Evolutionary conservation across 2,797 vertebrate species (phyloP), one percentile per base, ranked within the genome.

Genomic region (Erithacus rubecula): DNA sequence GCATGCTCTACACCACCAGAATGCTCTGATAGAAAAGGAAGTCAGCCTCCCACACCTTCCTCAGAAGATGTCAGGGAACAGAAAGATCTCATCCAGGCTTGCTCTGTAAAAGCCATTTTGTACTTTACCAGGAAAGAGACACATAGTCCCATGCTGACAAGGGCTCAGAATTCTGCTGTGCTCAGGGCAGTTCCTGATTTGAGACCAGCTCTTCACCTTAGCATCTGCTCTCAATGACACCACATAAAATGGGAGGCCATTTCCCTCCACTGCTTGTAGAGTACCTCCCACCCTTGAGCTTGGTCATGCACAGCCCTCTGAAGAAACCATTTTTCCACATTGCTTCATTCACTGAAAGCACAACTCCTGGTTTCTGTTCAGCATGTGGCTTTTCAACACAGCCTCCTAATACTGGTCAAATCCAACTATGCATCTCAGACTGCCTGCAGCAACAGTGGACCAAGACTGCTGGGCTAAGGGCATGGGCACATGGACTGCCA

Each of bases 401-500:
- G 49, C 32, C 44, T 22, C 17, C 47, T 76, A 69, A 6, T 12
- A 43, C 18, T 41, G 74, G 15, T 47, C 62, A 93, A 36, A 59
- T 49, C 29, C 49, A 80, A 3, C n/a, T 55, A 60, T 29, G 32
- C 67, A 77, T n/a, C 53, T 87, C 49, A 39, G 59, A 49, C 21
- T 75, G 60, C 30, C 51, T 85, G 36, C 53, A 87, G 36, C 53
- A 83, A 62, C 39, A 80, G 23, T 7, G 23, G 22, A 63, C 43
- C 27, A 37, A 19, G 27, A 75, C 79, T 64, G 5, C 53, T 34
- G 29, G 20, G 69, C 20, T 55, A 53, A 52, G 30, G 52, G 83
- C 27, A 60, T 0, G 0, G 51, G 27, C 41, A 58, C 36, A 58
- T 6, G 0, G 0, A 60, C 34, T 78, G 32, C 11, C 47, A 60